Evolutionary conservation across 1,140 invertebrate species (phyloP), one percentile per base, ranked within the genome.

Genomic region (Drosophila burlai): DNA sequence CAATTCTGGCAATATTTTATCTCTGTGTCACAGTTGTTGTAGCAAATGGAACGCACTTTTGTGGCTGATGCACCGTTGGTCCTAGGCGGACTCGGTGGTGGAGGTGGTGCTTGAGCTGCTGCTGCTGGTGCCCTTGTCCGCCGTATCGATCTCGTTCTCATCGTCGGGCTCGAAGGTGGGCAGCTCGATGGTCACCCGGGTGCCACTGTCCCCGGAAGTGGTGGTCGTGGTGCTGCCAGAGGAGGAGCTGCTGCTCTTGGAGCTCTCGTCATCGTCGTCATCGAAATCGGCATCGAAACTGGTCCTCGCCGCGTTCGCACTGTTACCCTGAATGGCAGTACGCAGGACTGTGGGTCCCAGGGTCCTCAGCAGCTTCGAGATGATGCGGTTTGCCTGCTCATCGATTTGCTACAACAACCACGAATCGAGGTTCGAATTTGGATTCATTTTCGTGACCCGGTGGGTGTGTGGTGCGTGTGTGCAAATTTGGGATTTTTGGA

Each of bases 361-460:
- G 31, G 95, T 93, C 77, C 95, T 94, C 91, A 97, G 94, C 79
- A 96, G 85, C 86, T 95, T 94, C 82, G 95, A 94, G 72, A 95
- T 95, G 91, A 97, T 94, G 92, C 94, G 93, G 94, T 96, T 96
- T 92, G 96, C 95, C 93, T 96, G 96, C 92, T 95, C 94, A 94
- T 96, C 96, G 94, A 97, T 94, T 94, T 96, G 95, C 96, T 96
- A 96, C 92, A 93, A 92, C 89, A 92, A 91, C 90, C 85, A 73
- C 65, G 55, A 57, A 52, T 66, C n/a, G 64, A 57, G 59, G 42
- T 71, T 38, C 31, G 59, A 60, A 18, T 74, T 82, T 68, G 46
- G 36, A 40, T 45, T 31, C 18, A 34, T 55, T 50, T 54, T 58
- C 49, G 74, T 59, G 69, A 36, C 18, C 34, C 72, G 49, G 63